These are phyloP conservation scores for Brassicogethes aeneus DNA, from an alignment of 2,888 invertebrate genomes.

Conservation along the genomic window DNA sequence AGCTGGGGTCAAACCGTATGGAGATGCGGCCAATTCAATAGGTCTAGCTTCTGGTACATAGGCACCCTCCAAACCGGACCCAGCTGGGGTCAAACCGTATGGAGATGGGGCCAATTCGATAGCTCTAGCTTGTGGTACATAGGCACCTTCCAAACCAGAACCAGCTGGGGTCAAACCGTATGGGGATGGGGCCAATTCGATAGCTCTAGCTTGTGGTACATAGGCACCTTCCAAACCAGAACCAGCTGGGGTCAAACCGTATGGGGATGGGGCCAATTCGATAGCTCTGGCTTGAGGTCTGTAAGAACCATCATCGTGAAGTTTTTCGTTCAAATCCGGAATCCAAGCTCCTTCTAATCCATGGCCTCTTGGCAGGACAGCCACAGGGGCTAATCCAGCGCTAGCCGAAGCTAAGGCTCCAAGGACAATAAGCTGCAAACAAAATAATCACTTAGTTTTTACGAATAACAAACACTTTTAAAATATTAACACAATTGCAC, in stretches of 20 bases:
- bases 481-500: neutral
- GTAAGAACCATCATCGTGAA: conserved; percentile 32
- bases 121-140: neutral
- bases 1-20: too few species aligned
- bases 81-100: neutral
- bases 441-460: neutral
- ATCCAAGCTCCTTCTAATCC: conserved; percentile 25
- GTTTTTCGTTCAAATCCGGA: conserved; percentile 25
- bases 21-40: too few species aligned
- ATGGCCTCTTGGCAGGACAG: neutral
- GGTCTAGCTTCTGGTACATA: conserved; percentile 1
- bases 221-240: neutral
- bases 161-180: neutral
- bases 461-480: neutral
- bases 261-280: neutral
- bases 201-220: neutral
- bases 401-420: conserved; percentile 20
- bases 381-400: conserved; percentile 21
- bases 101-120: neutral
- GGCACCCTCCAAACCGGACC: neutral
- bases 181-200: neutral
- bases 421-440: conserved; percentile 16
- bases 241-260: neutral
- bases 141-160: neutral
- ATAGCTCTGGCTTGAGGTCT: conserved; percentile 17